Base-by-base conservation (phyloP, 2,113 vertebrate genomes). In the Hyperopisus bebe region DNA sequence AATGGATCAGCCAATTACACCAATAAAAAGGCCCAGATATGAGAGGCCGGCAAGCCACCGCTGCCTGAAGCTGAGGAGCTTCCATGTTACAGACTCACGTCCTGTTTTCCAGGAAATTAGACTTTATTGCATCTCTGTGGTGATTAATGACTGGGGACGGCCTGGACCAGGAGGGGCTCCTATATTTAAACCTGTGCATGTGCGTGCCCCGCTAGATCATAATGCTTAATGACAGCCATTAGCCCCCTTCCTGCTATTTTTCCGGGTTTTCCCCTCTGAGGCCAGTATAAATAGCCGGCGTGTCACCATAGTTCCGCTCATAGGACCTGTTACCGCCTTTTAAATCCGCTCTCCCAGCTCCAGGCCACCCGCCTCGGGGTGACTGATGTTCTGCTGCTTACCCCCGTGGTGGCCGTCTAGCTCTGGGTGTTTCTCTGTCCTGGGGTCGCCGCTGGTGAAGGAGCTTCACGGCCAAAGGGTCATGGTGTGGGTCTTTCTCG, bases 181-280 rank as follows among this genome's bases (percentile, higher is more conserved):
- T 86, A 86, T 86, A 86, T 86, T 86, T 86, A 86, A 86, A 47
- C 83, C 83, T 50, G 46, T 50, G 83, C 15, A 0, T 48, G 66
- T 74, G 17, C 6, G 35, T 19, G 4, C 13, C 74, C 13, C 74
- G 35, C 35, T 42, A 80, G 74, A 80, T 42, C 31, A 42, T 80
- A 80, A 80, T 80, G 74, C 35, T 80, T 80, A 80, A 80, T 80
- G 74, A 42, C 74, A 80, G 74, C 74, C 74, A 80, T 80, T 80
- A 80, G 74, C 74, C 35, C 35, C 74, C 10, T 80, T 80, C 35
- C 74, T 39, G 74, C 35, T 80, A 39, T 15, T 80, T 80, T 80
- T 2, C 62, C 62, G 27, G 27, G 62, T 70, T 70, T 66, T 31
- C 62, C 62, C 74, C 35, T 80, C 74, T 19, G 74, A 80, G 74